Percentiles rank a stretch among this genome's conserved stretches.
These are phyloP conservation scores for Drosophila mauritiana DNA, from an alignment of 1,140 invertebrate species.

Conservation along the genomic window DNA sequence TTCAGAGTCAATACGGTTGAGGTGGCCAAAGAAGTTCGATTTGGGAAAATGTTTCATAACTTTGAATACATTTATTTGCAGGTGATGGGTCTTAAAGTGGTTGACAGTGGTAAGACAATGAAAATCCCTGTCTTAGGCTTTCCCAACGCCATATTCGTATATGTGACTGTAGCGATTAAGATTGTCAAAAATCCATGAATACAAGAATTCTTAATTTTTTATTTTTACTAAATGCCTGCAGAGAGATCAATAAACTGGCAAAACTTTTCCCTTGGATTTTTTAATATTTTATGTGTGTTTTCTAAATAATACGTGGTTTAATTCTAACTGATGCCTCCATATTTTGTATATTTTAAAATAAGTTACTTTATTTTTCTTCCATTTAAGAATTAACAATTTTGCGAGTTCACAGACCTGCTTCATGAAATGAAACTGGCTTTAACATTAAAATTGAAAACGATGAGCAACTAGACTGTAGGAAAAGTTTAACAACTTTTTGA, in stretches of 20 bases:
- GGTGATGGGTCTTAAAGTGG: not conserved
- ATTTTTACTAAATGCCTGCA: not conserved
- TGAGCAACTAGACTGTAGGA: too few species aligned
- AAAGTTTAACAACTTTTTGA: not conserved
- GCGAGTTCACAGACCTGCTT: too few species aligned
- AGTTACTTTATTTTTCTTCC: too few species aligned
- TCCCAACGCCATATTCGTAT: not conserved
- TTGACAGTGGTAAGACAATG: not conserved
- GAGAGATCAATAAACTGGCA: not conserved
- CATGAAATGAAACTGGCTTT: too few species aligned
- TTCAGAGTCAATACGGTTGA: constrained; percentile 30
- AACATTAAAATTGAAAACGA: too few species aligned
- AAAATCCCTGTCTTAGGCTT: constrained; percentile 24
- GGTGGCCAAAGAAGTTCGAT: not conserved
- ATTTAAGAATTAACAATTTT: too few species aligned
- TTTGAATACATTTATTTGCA: constrained; percentile 6
- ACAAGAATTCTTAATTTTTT: not conserved
- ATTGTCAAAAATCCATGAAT: not conserved
- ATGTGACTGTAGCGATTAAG: too few species aligned
- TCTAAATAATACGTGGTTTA: too few species aligned
- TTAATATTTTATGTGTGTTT: too few species aligned
- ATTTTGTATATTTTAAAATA: too few species aligned
- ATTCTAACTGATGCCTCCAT: too few species aligned
- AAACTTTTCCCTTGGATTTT: too few species aligned
- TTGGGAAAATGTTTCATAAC: constrained; percentile 13